Evolutionary conservation across 2,113 vertebrate species (phyloP), one percentile per base, ranked within the genome.

Genomic region (Miniopterus natalensis): DNA sequence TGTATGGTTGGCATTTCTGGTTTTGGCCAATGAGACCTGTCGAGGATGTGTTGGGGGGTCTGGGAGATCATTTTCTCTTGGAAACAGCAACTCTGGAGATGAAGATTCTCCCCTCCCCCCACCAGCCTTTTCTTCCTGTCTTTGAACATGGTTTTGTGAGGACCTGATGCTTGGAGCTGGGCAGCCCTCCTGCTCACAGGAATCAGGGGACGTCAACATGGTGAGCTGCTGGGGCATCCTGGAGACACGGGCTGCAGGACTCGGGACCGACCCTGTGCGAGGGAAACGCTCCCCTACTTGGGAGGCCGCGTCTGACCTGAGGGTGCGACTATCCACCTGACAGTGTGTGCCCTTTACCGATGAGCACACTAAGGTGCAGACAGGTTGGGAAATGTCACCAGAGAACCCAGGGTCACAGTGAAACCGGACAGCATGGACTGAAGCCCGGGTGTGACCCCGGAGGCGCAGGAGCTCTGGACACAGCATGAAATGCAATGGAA

Each of bases 201-300:
- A 27, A 2, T 49, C 51, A 20, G 42, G 23, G 18, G 51, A 8
- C 9, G 6, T 73, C 0, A 0, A 31, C 68, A 18, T 1, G 1
- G 8, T 42, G 83, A 53, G 29, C 59, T 36, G n/a, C 66, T 53
- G 9, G 49, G 8, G 90, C 53, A 49, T 31, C 8, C 55, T 51
- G 29, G 61, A 85, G 15, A 13, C 61, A 63, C 45, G 2, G 27
- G 23, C 51, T 8, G 45, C 5, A 25, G 78, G 31, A 68, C 51
- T 49, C 1, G 14, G 63, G 14, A 53, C 6, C 5, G 21, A 75
- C 66, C n/a, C 5, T 14, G n/a, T 61, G 20, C n/a, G 42, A 29
- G 65, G 51, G 73, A 61, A 27, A 18, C 1, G 40, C 9, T 29
- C 17, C 18, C 47, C 31, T 49, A 11, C 71, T 75, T 66, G 66